Percentiles rank a stretch among this genome's conserved stretches.
Conservation (phyloP, 2,113 vertebrate genomes). For the Chaetura pelagica region DNA sequence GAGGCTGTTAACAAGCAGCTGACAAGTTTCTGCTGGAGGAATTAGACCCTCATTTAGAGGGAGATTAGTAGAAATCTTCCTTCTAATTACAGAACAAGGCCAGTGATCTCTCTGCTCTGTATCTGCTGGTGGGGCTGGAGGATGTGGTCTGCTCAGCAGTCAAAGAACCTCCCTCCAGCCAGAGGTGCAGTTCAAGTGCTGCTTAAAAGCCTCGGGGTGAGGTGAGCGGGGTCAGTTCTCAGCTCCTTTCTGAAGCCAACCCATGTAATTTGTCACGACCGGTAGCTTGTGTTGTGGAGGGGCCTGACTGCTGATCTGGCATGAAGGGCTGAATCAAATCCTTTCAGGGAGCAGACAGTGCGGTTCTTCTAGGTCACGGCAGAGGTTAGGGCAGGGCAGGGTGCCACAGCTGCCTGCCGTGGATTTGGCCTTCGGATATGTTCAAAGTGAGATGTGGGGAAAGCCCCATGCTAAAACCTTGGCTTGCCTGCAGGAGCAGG, state of each 20-base stretch:
- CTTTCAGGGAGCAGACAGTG: background rate
- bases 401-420: background rate
- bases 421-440: background rate
- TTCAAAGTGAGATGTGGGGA: background rate
- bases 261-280: conserved; percentile 29
- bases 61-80: conserved; percentile 77
- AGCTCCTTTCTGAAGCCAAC: conserved; percentile 5
- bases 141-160: background rate
- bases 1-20: conserved; percentile 81
- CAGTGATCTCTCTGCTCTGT: background rate
- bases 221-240: background rate
- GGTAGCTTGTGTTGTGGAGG: background rate
- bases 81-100: conserved; percentile 36
- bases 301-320: background rate
- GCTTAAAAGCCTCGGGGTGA: background rate
- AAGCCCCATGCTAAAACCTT: rapidly evolving
- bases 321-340: background rate
- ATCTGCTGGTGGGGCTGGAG: background rate
- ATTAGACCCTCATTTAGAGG: conserved; percentile 76
- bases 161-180: background rate
- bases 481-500: background rate
- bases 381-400: conserved; percentile 18
- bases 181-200: background rate
- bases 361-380: background rate
- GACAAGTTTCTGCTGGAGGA: conserved; percentile 77